Base-by-base conservation (phyloP, 2,888 invertebrate genomes). In the Eilema depressum region DNA sequence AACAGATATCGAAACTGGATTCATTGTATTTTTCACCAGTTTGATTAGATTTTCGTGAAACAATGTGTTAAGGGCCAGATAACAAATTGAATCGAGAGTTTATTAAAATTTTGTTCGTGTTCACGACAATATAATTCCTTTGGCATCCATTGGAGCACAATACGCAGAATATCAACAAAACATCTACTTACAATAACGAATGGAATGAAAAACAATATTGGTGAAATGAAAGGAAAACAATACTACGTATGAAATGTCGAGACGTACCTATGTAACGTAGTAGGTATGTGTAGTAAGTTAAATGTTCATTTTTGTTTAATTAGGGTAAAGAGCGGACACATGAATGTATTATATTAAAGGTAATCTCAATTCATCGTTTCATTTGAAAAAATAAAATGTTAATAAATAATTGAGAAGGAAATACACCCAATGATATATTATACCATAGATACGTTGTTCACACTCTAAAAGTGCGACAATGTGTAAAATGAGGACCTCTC, bases 41-140 rank as follows among this genome's bases (percentile, higher is more conserved):
- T 91, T 92, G 92, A 93, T 93, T 93, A 92, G 92, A 87, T 91
- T 92, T 89, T 87, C 87, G 85, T 86, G 87, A 89, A 92, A 92
- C 92, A 93, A 92, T 92, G 89, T 92, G 88, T 89, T 89, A 89
- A 89, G 86, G 90, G 92, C 88, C 91, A 88, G 89, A 91, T 91
- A 91, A 88, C 90, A 91, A 92, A 91, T 92, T 89, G 89, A 90
- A 89, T 89, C 81, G 87, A 77, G 86, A 87, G 87, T 90, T 89
- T 89, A 89, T 89, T 87, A 85, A 89, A 89, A 89, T 90, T 65
- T 88, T 88, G 86, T 90, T 88, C 81, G 78, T 84, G 84, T 84
- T 89, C 83, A 85, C 79, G 78, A 73, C 68, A 73, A 80, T 81
- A 86, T 84, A 82, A 86, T 84, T 88, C 85, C 84, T 87, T 89